A percentile compares a stretch with the other conserved stretches of the same genome.
Evolutionary conservation across 37 sponge, comb jelly and placozoan genomes (phyloP).

Genomic region (Eunapius fragilis): DNA sequence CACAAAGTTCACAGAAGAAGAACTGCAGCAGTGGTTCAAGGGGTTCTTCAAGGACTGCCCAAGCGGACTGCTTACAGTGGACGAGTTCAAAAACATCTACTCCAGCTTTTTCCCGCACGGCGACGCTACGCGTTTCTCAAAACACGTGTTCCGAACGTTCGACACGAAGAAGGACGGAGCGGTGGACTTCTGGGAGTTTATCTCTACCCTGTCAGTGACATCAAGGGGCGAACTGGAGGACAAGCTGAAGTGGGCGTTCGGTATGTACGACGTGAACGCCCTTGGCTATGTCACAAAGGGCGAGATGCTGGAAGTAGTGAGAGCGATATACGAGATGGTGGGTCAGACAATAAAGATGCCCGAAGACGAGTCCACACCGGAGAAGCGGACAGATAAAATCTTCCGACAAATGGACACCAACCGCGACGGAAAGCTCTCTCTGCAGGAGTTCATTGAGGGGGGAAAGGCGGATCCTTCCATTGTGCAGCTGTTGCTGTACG

Average conservation of each 20-base stretch:
- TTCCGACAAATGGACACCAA: constrained; percentile 98
- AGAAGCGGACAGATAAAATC: constrained; percentile 96
- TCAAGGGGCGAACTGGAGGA: constrained; percentile 92
- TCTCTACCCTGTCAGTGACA: constrained; percentile 93
- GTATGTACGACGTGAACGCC: constrained; percentile 98
- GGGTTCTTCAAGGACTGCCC: constrained; percentile 98
- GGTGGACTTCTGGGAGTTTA: constrained; percentile 98
- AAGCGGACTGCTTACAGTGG: constrained; percentile 88
- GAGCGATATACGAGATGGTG: constrained; percentile 98
- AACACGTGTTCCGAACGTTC: constrained; percentile 98
- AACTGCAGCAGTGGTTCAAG: constrained; percentile 98
- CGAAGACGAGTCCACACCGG: constrained; percentile 97
- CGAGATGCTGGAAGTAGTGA: constrained; percentile 97
- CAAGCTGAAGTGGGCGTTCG: constrained; percentile 97
- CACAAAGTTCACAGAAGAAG: constrained; percentile 94
- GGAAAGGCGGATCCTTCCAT: constrained; percentile 96
- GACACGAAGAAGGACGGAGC: constrained; percentile 90
- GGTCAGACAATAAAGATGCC: constrained; percentile 98
- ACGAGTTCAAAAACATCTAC: constrained; percentile 95
- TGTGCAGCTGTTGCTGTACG: constrained; percentile 91
- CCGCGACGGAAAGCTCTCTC: constrained; percentile 90
- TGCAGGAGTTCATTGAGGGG: constrained; percentile 97
- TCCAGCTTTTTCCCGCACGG: constrained; percentile 97
- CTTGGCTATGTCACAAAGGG: constrained; percentile 92
- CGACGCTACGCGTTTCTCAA: constrained; percentile 95